These are phyloP conservation scores for Sebastes baramenuke DNA, from an alignment of 2,797 vertebrate species.

Conservation along the genomic window DNA sequence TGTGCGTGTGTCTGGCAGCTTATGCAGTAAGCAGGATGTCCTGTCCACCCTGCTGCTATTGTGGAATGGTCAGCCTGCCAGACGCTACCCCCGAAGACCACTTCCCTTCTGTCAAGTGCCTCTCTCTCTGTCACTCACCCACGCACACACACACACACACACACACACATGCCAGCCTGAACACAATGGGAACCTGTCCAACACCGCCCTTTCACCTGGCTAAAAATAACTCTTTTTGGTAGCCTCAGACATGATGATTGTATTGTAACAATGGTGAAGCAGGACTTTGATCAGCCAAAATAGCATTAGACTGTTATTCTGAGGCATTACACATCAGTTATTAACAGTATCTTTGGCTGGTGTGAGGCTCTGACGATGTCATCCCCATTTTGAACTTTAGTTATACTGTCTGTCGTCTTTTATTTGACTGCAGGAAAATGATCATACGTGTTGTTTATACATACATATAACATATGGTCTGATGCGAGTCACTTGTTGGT, in stretches of 20 bases:
- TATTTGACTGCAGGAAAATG: neutral
- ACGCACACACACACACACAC: conserved; percentile 23
- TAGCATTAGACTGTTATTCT: conserved; percentile 34
- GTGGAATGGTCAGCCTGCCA: conserved; percentile 63
- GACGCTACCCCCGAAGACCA: conserved; percentile 67
- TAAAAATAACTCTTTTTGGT: conserved; percentile 69
- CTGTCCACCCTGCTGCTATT: conserved; percentile 78
- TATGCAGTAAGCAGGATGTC: conserved; percentile 76
- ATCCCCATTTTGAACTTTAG: neutral
- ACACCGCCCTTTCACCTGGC: conserved; percentile 61
- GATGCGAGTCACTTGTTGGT: neutral
- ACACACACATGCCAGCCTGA: conserved; percentile 61
- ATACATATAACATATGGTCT: neutral
- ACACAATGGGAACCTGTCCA: conserved; percentile 72
- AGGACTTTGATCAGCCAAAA: conserved; percentile 66
- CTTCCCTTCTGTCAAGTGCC: conserved; percentile 73
- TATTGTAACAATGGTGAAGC: conserved; percentile 61
- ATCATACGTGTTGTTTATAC: neutral
- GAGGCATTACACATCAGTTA: neutral
- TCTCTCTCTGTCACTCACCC: conserved; percentile 9
- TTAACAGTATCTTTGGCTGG: neutral
- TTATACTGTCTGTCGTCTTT: neutral
- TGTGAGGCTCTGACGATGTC: neutral
- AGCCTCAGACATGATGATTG: conserved; percentile 45
- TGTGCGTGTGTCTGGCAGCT: conserved; percentile 6